A percentile compares a stretch with the other conserved stretches of the same genome.
Conservation (phyloP, 2,797 vertebrate species). For the Threskiornis aethiopicus region DNA sequence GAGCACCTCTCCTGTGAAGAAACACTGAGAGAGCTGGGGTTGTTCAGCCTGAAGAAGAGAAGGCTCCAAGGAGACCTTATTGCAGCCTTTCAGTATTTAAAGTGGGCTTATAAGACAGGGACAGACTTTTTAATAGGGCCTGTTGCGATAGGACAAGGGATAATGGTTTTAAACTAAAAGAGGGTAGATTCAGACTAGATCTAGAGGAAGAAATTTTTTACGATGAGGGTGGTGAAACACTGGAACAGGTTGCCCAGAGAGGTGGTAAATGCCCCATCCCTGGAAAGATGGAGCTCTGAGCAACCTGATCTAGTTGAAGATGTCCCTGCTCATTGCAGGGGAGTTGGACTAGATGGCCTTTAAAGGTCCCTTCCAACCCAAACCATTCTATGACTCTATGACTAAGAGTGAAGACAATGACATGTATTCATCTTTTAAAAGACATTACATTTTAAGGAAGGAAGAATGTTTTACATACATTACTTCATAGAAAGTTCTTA, state of each 20-base stretch:
- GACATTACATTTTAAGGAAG: neutral
- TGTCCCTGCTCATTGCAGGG: neutral
- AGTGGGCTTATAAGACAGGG: neutral
- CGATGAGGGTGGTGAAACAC: neutral
- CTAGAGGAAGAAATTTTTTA: neutral
- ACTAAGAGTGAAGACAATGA: neutral
- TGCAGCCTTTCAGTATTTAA: neutral
- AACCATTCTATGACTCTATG: neutral
- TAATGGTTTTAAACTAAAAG: neutral
- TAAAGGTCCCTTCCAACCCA: neutral
- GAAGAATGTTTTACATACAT: neutral
- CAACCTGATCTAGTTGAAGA: neutral
- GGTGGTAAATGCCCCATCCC: no score
- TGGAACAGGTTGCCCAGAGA: neutral
- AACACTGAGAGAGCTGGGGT: neutral
- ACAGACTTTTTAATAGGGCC: accelerated
- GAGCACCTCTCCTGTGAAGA: neutral
- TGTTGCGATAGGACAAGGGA: neutral
- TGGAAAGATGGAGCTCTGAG: neutral
- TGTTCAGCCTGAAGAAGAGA: neutral
- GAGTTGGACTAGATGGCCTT: neutral
- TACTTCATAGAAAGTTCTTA: neutral
- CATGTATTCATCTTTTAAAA: neutral
- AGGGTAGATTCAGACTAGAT: neutral
- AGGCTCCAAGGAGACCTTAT: accelerated